Conservation (phyloP, 2,888 invertebrate species). For the Xanthia icteritia region DNA sequence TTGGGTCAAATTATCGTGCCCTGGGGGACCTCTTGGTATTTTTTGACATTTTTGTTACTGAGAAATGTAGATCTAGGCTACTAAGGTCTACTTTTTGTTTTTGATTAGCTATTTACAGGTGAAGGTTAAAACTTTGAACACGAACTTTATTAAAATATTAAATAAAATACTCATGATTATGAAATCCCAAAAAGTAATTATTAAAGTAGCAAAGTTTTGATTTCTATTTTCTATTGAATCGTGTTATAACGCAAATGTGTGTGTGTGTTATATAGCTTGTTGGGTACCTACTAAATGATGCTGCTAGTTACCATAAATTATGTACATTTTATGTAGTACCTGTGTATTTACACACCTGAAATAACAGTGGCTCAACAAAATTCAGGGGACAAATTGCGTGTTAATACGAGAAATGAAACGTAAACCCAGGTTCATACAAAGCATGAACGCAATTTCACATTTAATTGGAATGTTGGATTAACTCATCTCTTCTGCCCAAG, state of each 20-base stretch:
- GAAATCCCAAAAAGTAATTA: background rate
- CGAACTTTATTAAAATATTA: background rate
- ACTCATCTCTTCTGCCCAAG: slow-evolving; percentile 3
- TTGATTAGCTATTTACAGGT: background rate
- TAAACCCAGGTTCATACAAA: slow-evolving; percentile 8
- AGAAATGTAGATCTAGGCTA: background rate
- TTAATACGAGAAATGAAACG: slow-evolving; percentile 37
- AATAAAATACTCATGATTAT: too few relatives aligned
- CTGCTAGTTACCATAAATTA: background rate
- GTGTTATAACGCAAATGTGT: too few relatives aligned
- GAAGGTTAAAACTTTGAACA: background rate
- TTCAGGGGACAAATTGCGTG: slow-evolving; percentile 15
- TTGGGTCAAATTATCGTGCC: slow-evolving; percentile 29
- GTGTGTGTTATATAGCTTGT: too few relatives aligned
- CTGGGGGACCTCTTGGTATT: slow-evolving; percentile 3
- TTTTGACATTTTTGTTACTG: background rate
- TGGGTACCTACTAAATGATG: background rate
- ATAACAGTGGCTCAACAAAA: slow-evolving; percentile 22
- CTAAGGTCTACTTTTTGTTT: background rate
- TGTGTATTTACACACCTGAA: slow-evolving; percentile 7
- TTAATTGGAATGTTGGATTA: slow-evolving; percentile 16
- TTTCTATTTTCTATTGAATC: background rate
- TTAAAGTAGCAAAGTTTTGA: background rate
- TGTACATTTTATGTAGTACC: background rate
- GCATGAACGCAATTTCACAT: background rate